Conservation (phyloP, 2,113 vertebrate genomes). For the Aptenodytes patagonicus region DNA sequence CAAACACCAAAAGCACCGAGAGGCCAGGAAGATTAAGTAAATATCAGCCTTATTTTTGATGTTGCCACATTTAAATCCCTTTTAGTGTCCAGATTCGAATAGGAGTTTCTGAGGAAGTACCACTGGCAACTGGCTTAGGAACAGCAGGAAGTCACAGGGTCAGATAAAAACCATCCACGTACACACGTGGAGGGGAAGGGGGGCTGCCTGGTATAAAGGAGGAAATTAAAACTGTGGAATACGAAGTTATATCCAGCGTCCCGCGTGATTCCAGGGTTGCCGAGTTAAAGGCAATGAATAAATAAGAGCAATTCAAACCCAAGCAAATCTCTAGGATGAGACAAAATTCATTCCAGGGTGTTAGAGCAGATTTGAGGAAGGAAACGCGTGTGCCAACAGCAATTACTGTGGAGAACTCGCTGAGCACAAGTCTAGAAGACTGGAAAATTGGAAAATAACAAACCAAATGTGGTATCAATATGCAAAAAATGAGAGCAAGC, state of each 20-base stretch:
- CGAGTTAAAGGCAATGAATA: background rate
- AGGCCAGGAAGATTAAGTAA: background rate
- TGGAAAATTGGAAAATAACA: conserved; percentile 71
- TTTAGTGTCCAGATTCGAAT: background rate
- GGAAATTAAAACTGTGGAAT: conserved; percentile 46
- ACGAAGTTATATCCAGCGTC: conserved; percentile 36
- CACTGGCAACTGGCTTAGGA: background rate
- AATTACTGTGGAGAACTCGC: conserved; percentile 65
- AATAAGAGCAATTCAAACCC: conserved; percentile 41
- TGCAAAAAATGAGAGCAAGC: conserved; percentile 64
- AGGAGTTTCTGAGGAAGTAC: background rate
- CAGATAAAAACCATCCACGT: background rate
- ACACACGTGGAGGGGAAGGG: fast-evolving
- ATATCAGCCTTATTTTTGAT: background rate
- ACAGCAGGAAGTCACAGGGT: background rate
- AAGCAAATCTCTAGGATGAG: conserved; percentile 52
- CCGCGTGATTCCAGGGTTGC: background rate
- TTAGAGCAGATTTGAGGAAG: conserved; percentile 54
- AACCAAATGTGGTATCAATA: conserved; percentile 67
- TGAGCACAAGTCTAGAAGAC: conserved; percentile 65
- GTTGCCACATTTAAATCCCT: background rate
- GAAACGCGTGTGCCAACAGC: conserved; percentile 46
- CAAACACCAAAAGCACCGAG: background rate
- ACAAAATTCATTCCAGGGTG: conserved; percentile 47
- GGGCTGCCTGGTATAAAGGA: background rate